Evolutionary conservation across 2,888 invertebrate genomes (phyloP), one percentile per base, ranked within the genome.

Genomic region (Osmoderma eremita): DNA sequence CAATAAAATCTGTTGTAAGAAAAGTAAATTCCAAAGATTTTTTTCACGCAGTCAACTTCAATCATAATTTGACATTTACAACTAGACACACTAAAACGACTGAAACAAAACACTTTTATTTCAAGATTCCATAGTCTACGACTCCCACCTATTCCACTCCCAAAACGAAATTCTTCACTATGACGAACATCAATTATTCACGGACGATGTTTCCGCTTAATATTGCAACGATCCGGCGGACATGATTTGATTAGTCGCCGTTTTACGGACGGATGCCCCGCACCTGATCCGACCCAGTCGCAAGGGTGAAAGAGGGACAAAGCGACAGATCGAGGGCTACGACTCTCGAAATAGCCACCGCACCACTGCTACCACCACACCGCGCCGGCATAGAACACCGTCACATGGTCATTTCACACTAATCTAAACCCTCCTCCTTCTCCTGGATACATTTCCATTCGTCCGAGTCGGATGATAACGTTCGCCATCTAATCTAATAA

Each of bases 231-330:
- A 15, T 42, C 42, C 17, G 42, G 3, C 42, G 45, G 74, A 74
- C 74, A 75, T 77, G 77, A 77, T 78, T 76, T 75, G 75, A 77
- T 77, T 76, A 77, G 74, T 71, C 73, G 70, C 73, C 73, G 74
- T 76, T 76, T 76, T 76, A 74, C 75, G 73, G 73, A 69, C 75
- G 74, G 72, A 70, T 68, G 73, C 65, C 71, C 72, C 30, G 74
- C 76, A 76, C 76, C 76, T 76, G 76, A 76, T 76, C 73, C 75
- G 69, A 53, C 69, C 18, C 22, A 13, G 17, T 12, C 3, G 30
- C 6, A 30, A 71, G 70, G 71, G 71, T 69, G 71, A 66, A 67
- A 63, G 56, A 18, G 64, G 67, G 48, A 48, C 18, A 48, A 30
- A 30, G 18, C 45, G 45, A 61, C 12, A 10, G 58, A 45, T 24